phyloP scores from a whole-genome alignment of 1,140 invertebrate species.

The Eumaeus atala region DNA sequence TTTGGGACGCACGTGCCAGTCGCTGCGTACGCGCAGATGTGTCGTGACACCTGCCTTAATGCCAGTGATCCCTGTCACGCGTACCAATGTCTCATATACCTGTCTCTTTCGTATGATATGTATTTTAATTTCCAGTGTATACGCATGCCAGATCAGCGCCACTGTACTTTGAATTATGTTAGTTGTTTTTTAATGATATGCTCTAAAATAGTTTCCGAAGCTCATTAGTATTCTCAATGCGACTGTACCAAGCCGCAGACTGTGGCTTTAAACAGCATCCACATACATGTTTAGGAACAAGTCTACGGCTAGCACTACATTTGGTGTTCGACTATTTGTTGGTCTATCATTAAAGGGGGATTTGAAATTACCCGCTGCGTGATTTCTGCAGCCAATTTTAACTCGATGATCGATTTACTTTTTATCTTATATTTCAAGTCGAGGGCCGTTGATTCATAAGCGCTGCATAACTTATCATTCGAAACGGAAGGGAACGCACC shows the following conservation, averaged over 20 bases:
- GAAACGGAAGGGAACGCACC: no score
- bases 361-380: conserved; percentile 19
- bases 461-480: no score
- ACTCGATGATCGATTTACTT: no score
- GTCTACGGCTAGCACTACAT: conserved; percentile 39
- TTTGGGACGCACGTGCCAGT: conserved; percentile 60
- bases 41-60: conserved; percentile 60
- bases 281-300: conserved; percentile 46
- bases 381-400: background rate
- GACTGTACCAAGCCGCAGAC: conserved; percentile 38
- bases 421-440: no score
- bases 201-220: conserved; percentile 56
- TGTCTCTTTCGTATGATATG: conserved; percentile 41
- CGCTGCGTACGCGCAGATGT: conserved; percentile 66
- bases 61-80: conserved; percentile 41
- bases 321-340: conserved; percentile 32
- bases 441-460: no score
- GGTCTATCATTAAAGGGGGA: conserved; percentile 28
- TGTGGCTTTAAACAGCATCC: conserved; percentile 43
- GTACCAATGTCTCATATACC: conserved; percentile 26
- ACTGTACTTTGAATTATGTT: conserved; percentile 59
- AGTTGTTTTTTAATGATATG: conserved; percentile 62
- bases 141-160: conserved; percentile 45
- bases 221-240: conserved; percentile 61
- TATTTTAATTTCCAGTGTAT: conserved; percentile 60